These are phyloP conservation scores for Lordiphosa mommai DNA, from an alignment of 1,140 invertebrate genomes.

Conservation along the genomic window DNA sequence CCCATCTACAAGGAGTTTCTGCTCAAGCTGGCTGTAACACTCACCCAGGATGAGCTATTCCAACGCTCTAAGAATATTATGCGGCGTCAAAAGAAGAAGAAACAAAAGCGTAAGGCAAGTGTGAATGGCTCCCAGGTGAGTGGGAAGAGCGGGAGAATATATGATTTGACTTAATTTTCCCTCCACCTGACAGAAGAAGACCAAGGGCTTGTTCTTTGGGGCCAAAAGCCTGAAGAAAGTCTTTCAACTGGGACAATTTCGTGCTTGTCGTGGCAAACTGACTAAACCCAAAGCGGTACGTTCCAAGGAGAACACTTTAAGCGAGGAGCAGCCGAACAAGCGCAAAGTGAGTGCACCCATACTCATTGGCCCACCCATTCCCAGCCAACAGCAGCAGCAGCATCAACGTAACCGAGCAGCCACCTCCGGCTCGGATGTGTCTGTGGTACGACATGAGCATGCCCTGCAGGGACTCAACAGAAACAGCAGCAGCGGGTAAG, in stretches of 20 bases:
- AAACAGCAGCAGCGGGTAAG: constrained; percentile 84
- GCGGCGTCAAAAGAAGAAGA: constrained; percentile 88
- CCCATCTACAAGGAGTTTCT: constrained; percentile 94
- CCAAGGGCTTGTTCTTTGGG: constrained; percentile 81
- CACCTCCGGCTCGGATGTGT: constrained; percentile 78
- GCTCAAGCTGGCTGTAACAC: constrained; percentile 90
- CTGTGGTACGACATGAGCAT: constrained; percentile 67
- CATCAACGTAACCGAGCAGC: constrained; percentile 61
- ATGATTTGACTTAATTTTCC: background rate
- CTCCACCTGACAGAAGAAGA: constrained; percentile 78
- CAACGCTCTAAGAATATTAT: constrained; percentile 93
- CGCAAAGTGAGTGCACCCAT: constrained; percentile 50
- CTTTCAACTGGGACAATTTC: constrained; percentile 74
- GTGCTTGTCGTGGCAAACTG: constrained; percentile 64
- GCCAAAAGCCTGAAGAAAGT: constrained; percentile 82
- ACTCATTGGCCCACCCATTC: constrained; percentile 38
- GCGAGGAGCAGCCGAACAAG: constrained; percentile 33
- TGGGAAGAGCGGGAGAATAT: background rate
- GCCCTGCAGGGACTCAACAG: constrained; percentile 82
- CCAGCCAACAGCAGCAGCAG: constrained; percentile 37
- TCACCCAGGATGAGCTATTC: constrained; percentile 94
- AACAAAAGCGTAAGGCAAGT: constrained; percentile 81
- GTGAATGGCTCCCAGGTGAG: constrained; percentile 57
- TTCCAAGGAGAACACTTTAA: constrained; percentile 31
- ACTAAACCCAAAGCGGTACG: constrained; percentile 26